These are phyloP conservation scores for Tricholauxania praeusta DNA, from an alignment of 2,888 invertebrate species.

Conservation along the genomic window DNA sequence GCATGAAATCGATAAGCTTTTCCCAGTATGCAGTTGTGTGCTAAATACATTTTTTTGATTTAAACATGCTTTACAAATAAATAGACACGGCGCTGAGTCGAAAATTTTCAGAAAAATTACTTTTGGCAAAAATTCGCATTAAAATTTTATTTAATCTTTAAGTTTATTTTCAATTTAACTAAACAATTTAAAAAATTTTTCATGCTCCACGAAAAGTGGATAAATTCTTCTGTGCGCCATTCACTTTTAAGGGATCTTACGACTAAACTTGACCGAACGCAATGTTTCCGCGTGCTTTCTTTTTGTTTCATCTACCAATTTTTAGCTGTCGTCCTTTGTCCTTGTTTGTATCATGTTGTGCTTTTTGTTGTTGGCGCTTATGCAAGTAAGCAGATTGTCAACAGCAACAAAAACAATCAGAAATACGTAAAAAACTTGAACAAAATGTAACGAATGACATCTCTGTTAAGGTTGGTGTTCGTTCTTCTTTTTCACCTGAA, in stretches of 20 bases:
- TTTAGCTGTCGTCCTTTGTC: background rate
- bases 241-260: background rate
- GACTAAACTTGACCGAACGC: background rate
- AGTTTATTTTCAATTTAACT: too few species aligned
- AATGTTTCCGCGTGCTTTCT: conserved; percentile 25
- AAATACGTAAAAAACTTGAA: background rate
- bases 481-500: conserved; percentile 16
- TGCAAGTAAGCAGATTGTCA: conserved; percentile 19
- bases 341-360: conserved; percentile 39
- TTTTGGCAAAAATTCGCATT: too few species aligned
- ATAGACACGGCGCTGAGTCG: too few species aligned
- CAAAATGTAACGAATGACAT: conserved; percentile 31
- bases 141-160: too few species aligned
- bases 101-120: too few species aligned
- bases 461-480: conserved; percentile 37
- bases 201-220: too few species aligned
- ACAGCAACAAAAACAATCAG: conserved; percentile 10
- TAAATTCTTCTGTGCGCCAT: too few species aligned
- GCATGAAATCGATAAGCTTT: too few species aligned
- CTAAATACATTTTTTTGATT: too few species aligned
- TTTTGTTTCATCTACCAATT: conserved; percentile 17
- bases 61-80: too few species aligned
- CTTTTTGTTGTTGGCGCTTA: conserved; percentile 31
- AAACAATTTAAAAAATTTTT: too few species aligned
- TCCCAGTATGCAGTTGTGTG: too few species aligned